A percentile compares a stretch with the other conserved stretches of the same genome.
Conservation (phyloP, 2,797 vertebrate species). For the Aplochiton taeniatus region DNA sequence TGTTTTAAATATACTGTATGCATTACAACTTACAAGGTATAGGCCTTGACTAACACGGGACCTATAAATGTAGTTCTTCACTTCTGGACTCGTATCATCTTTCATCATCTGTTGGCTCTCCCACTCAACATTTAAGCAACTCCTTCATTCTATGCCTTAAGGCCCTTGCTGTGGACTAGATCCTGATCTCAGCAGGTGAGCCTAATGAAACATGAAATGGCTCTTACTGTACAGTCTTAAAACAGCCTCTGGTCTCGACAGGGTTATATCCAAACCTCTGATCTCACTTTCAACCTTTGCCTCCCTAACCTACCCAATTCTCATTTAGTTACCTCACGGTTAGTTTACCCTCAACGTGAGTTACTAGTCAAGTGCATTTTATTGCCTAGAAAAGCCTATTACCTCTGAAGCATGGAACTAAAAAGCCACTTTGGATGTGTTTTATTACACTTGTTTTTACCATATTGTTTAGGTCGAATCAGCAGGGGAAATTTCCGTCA, state of each 20-base stretch:
- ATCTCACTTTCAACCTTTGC: slow-evolving; percentile 12
- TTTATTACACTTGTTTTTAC: not conserved
- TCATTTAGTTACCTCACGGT: slow-evolving; percentile 20
- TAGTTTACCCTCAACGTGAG: not conserved
- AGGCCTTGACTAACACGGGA: no score
- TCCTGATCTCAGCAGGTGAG: slow-evolving; percentile 48
- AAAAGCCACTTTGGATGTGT: not conserved
- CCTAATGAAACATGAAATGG: slow-evolving; percentile 53
- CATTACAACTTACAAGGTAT: no score
- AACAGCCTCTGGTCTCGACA: slow-evolving; percentile 18
- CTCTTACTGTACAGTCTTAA: slow-evolving; percentile 28
- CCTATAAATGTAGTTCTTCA: no score
- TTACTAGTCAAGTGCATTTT: not conserved
- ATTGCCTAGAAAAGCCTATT: slow-evolving; percentile 3
- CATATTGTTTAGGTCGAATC: not conserved
- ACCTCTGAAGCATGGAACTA: not conserved
- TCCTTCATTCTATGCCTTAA: slow-evolving; percentile 20
- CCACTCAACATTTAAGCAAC: slow-evolving; percentile 1
- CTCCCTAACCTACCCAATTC: slow-evolving; percentile 7
- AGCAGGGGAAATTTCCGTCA: not conserved
- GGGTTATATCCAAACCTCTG: slow-evolving; percentile 32
- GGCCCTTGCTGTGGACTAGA: slow-evolving; percentile 3
- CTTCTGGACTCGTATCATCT: no score
- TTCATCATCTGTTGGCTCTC: slow-evolving; percentile 11
- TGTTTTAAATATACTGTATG: no score